Evolutionary conservation across 2,888 invertebrate genomes (phyloP).

Genomic region (Pollenia angustigena): DNA sequence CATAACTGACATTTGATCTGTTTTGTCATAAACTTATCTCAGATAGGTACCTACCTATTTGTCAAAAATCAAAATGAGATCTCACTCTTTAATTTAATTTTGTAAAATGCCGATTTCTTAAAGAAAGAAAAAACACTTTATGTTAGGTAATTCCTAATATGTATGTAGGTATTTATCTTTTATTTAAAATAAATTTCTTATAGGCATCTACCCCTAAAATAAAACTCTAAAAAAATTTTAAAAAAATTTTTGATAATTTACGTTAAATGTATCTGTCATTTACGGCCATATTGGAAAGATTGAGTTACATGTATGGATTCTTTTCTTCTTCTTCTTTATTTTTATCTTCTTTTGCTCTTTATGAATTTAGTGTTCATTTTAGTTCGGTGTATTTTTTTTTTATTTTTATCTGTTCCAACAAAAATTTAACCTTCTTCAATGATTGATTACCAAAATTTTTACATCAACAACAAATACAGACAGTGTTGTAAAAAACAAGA

Average conservation of each 20-base stretch:
- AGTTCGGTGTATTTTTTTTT: neutral
- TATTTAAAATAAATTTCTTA: neutral
- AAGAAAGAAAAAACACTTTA: too few relatives aligned
- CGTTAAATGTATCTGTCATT: conserved; percentile 35
- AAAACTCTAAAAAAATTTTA: conserved; percentile 1
- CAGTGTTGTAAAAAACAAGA: neutral
- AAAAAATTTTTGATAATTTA: conserved; percentile 16
- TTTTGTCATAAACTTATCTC: conserved; percentile 9
- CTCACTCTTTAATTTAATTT: too few relatives aligned
- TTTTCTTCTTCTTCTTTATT: neutral
- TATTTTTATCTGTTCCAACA: conserved; percentile 19
- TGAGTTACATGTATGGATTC: neutral
- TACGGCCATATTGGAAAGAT: conserved; percentile 29
- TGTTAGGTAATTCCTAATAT: too few relatives aligned
- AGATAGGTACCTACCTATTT: neutral
- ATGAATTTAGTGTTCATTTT: conserved; percentile 18
- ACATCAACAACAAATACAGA: conserved; percentile 12
- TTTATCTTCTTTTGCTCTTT: neutral
- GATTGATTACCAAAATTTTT: conserved; percentile 64
- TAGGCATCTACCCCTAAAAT: neutral
- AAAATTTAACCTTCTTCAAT: conserved; percentile 55
- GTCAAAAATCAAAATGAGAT: too few relatives aligned
- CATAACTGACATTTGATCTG: conserved; percentile 5
- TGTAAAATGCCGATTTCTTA: too few relatives aligned
- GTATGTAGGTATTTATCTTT: neutral